These are phyloP conservation scores for Aromia moschata DNA, from an alignment of 2,888 invertebrate genomes.

Conservation along the genomic window DNA sequence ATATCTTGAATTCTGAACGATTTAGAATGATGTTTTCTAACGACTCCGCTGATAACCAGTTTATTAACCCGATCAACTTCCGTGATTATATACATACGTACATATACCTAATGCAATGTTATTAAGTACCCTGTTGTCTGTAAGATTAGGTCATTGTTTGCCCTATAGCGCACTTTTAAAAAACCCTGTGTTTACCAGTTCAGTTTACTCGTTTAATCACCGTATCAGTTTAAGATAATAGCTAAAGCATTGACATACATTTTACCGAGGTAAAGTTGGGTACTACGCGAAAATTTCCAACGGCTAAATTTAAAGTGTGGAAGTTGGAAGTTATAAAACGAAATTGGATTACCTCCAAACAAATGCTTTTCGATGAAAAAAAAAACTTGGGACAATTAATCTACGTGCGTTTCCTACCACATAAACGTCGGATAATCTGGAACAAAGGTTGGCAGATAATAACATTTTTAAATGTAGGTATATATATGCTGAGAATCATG, in stretches of 20 bases:
- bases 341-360: slow-evolving; percentile 13
- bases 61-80: too few relatives aligned
- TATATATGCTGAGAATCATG: too few relatives aligned
- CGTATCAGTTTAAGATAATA: slow-evolving; percentile 12
- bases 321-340: slow-evolving; percentile 12
- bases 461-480: too few relatives aligned
- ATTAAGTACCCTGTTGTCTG: not conserved
- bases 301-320: slow-evolving; percentile 11
- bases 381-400: too few relatives aligned
- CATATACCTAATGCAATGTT: too few relatives aligned
- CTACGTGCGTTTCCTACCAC: too few relatives aligned
- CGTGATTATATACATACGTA: too few relatives aligned
- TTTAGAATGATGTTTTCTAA: too few relatives aligned
- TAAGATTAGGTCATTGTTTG: not conserved
- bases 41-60: too few relatives aligned
- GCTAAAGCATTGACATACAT: slow-evolving; percentile 19
- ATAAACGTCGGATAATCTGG: too few relatives aligned
- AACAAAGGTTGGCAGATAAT: too few relatives aligned
- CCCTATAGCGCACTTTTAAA: not conserved
- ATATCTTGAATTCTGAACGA: too few relatives aligned
- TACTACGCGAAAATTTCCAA: not conserved
- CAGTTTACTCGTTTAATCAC: slow-evolving; percentile 2
- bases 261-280: slow-evolving; percentile 2
- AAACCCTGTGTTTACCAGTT: not conserved
- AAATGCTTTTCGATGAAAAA: not conserved